phyloP scores from a whole-genome alignment of 2,113 vertebrate genomes.

The Leptosomus discolor region DNA sequence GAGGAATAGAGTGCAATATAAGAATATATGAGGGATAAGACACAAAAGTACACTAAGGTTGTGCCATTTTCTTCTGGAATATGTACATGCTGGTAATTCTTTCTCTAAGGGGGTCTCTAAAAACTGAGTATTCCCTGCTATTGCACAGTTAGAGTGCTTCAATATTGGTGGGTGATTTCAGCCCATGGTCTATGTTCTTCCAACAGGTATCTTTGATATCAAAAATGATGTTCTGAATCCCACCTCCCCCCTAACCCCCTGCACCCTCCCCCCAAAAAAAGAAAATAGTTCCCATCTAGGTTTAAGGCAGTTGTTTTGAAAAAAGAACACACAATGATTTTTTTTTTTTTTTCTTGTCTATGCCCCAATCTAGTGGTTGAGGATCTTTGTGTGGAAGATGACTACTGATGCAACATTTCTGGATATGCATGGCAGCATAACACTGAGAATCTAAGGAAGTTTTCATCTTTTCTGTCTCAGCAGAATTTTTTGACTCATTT shows the following conservation, averaged over 20 bases:
- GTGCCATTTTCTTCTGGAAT: neutral
- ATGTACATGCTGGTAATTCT: neutral
- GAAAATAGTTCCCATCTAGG: too few relatives aligned
- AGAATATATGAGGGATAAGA: neutral
- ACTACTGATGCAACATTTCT: neutral
- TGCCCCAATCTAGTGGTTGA: neutral
- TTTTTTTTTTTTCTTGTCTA: neutral
- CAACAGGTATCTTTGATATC: neutral
- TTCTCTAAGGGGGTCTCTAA: neutral
- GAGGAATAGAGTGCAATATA: neutral
- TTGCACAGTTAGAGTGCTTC: neutral
- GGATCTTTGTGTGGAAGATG: neutral
- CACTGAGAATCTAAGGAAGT: neutral
- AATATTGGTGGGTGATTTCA: neutral
- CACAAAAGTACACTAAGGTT: neutral
- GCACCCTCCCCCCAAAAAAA: neutral
- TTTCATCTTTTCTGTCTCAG: neutral
- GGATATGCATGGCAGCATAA: neutral
- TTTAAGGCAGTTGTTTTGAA: neutral
- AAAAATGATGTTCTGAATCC: neutral
- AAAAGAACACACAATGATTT: neutral
- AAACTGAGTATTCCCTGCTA: neutral
- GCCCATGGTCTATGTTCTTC: neutral
- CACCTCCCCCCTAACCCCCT: neutral
- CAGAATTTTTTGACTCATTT: neutral